Conservation (phyloP, 2,113 vertebrate genomes). For the Galeopterus variegatus region DNA sequence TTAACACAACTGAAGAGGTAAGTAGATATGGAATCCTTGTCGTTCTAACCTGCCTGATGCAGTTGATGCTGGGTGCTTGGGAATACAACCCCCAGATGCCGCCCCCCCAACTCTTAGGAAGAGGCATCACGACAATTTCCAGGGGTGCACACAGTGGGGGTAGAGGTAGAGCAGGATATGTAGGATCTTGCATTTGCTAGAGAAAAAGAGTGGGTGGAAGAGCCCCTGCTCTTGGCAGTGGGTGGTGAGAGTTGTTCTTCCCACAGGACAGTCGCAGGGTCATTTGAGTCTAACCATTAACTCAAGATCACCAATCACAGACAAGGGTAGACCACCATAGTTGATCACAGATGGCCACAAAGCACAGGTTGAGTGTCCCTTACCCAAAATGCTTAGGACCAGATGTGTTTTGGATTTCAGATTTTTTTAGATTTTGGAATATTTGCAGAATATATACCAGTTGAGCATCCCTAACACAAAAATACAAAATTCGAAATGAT, state of each 20-base stretch:
- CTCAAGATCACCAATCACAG: too few relatives aligned
- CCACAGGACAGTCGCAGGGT: not conserved
- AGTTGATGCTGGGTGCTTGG: not conserved
- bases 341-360: not conserved
- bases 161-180: not conserved
- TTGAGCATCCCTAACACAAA: too few relatives aligned
- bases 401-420: too few relatives aligned
- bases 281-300: not conserved
- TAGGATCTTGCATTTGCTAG: not conserved
- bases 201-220: not conserved
- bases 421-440: too few relatives aligned
- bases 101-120: not conserved
- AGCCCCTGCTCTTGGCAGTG: not conserved
- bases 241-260: not conserved
- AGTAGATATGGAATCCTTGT: not conserved
- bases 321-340: not conserved
- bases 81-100: not conserved
- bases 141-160: not conserved
- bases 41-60: not conserved
- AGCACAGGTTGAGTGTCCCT: too few relatives aligned
- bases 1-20: not conserved
- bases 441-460: too few relatives aligned
- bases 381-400: too few relatives aligned
- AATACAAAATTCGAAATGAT: too few relatives aligned
- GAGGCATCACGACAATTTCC: not conserved